Conservation (phyloP, 2,113 vertebrate genomes). For the Leiothrix lutea region DNA sequence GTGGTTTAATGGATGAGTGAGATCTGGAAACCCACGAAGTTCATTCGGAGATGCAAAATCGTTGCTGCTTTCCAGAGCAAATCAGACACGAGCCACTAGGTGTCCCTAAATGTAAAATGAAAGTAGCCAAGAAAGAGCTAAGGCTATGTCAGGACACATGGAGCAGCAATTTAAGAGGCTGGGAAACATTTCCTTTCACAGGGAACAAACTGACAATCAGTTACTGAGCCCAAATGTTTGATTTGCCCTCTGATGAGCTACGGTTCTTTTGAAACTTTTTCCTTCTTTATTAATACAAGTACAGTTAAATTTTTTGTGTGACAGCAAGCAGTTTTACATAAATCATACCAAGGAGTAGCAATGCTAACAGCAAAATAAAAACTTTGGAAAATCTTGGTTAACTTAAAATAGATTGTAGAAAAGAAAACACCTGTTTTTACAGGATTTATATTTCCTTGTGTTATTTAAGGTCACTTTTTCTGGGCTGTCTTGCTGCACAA, state of each 20-base stretch:
- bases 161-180: neutral
- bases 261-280: neutral
- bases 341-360: neutral
- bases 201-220: neutral
- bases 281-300: neutral
- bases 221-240: neutral
- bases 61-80: neutral
- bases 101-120: neutral
- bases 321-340: neutral
- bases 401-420: neutral
- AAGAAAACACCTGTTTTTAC: neutral
- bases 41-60: neutral
- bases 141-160: fast-evolving
- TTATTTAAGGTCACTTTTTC: neutral
- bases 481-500: neutral
- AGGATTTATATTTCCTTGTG: neutral
- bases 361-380: neutral
- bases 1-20: neutral
- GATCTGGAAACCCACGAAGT: neutral
- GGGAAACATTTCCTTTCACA: neutral
- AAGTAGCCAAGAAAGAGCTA: neutral
- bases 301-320: neutral
- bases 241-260: neutral
- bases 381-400: neutral
- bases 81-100: neutral